These are phyloP conservation scores for Gasterosteus aculeatus DNA, from an alignment of 2,113 vertebrate species.

Conservation along the genomic window DNA sequence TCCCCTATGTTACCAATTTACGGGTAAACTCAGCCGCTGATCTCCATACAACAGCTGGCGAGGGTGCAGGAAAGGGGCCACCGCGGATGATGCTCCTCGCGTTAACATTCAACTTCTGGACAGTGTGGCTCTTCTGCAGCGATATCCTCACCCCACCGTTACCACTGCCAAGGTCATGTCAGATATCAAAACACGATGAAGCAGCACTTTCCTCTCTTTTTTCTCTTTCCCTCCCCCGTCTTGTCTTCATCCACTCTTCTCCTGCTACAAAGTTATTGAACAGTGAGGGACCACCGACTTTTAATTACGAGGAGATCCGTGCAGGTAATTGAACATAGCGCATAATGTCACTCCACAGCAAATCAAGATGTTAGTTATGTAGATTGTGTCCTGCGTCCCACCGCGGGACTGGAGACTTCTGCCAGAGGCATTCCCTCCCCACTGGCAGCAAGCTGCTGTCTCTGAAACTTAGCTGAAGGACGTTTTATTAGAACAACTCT, in stretches of 20 bases:
- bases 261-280: constrained; percentile 69
- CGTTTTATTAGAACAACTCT: constrained; percentile 41
- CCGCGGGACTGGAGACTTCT: constrained; percentile 52
- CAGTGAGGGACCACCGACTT: constrained; percentile 70
- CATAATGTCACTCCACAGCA: constrained; percentile 78
- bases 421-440: constrained; percentile 66
- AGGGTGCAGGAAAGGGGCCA: constrained; percentile 57
- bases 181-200: constrained; percentile 82
- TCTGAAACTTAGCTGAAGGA: constrained; percentile 60
- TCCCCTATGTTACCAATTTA: constrained; percentile 69
- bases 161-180: constrained; percentile 81
- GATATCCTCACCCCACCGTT: constrained; percentile 60
- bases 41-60: constrained; percentile 71
- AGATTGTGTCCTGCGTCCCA: constrained; percentile 64
- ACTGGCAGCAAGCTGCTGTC: constrained; percentile 45
- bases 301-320: constrained; percentile 76
- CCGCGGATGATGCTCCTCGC: constrained; percentile 66
- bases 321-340: constrained; percentile 78
- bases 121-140: constrained; percentile 77
- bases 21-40: constrained; percentile 62
- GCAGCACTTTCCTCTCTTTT: constrained; percentile 68
- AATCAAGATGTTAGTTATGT: constrained; percentile 83
- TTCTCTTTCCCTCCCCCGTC: neutral
- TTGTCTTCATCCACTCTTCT: constrained; percentile 18
- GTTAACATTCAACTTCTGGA: constrained; percentile 80